phyloP scores from a whole-genome alignment of 2,797 vertebrate genomes.

The Adelosebastes latens region DNA sequence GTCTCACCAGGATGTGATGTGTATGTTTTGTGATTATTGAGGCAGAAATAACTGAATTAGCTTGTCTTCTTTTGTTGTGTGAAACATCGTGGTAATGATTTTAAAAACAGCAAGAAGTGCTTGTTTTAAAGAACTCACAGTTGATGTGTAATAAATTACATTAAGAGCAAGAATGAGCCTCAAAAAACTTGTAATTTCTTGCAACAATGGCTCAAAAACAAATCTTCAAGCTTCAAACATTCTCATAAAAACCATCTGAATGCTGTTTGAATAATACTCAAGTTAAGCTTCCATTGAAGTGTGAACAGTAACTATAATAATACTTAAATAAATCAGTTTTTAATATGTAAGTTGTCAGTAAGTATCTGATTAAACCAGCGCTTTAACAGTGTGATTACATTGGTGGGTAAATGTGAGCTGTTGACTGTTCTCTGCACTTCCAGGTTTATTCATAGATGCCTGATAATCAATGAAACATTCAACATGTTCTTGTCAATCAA shows the following conservation, averaged over 20 bases:
- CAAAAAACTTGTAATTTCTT: not conserved
- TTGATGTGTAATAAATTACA: not conserved
- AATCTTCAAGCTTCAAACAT: not conserved
- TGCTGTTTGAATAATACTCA: not conserved
- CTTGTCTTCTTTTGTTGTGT: not conserved
- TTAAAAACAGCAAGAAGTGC: not conserved
- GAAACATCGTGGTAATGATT: not conserved
- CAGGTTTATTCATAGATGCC: not conserved
- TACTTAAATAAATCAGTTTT: not conserved
- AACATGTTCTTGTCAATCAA: conserved; percentile 17
- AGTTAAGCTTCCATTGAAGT: not conserved
- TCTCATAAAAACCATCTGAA: not conserved
- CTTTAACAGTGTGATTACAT: not conserved
- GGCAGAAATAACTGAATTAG: not conserved
- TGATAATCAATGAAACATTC: not conserved
- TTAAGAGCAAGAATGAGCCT: not conserved
- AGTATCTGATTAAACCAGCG: not conserved
- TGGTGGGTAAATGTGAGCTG: not conserved
- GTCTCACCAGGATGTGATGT: not conserved
- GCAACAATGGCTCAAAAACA: not conserved
- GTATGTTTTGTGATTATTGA: not conserved
- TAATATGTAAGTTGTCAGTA: not conserved
- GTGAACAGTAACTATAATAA: not conserved
- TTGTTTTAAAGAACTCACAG: not conserved
- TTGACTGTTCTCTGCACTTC: not conserved